Conservation (phyloP, 2,888 invertebrate genomes). For the Seladonia tumulorum region DNA sequence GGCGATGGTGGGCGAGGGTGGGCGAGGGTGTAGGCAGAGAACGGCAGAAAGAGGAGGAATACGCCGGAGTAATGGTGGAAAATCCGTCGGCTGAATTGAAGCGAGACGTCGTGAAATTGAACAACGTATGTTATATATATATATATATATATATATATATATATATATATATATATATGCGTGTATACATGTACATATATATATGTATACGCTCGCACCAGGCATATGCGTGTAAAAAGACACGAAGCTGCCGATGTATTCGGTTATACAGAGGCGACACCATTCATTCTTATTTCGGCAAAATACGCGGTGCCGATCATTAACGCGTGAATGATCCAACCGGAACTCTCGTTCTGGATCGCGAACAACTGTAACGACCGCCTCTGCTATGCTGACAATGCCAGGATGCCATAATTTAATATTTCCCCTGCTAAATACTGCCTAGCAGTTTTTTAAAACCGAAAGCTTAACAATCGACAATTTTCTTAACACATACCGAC, state of each 20-base stretch:
- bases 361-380: background rate
- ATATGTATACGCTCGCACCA: conserved; percentile 44
- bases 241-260: conserved; percentile 46
- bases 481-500: background rate
- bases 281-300: conserved; percentile 31
- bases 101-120: conserved; percentile 83
- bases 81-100: conserved; percentile 83
- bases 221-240: conserved; percentile 64
- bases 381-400: background rate
- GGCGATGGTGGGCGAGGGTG: conserved; percentile 49
- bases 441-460: background rate
- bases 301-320: conserved; percentile 37
- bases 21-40: conserved; percentile 45
- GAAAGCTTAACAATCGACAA: background rate
- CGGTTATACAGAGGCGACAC: conserved; percentile 20
- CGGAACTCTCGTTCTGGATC: background rate
- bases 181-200: background rate
- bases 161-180: background rate
- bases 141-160: background rate
- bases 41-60: conserved; percentile 71
- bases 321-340: conserved; percentile 41
- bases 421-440: background rate
- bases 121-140: conserved; percentile 80
- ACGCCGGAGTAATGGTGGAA: conserved; percentile 80
- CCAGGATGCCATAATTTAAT: background rate